phyloP scores from a whole-genome alignment of 2,797 vertebrate genomes.

The Aldrovandia affinis region DNA sequence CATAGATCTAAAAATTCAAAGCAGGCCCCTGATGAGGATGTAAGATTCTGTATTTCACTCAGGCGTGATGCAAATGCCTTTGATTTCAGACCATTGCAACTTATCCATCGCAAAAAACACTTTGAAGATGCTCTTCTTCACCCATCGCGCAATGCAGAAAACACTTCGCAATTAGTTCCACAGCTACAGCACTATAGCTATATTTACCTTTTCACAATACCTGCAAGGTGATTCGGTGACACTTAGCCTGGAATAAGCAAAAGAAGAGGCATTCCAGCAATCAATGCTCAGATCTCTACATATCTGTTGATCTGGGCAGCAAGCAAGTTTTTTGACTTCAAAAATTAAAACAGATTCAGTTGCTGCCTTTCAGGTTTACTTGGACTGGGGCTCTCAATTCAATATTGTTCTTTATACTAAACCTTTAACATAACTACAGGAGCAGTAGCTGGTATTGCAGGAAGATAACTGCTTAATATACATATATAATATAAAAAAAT shows the following conservation, averaged over 20 bases:
- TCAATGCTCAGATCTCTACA: neutral
- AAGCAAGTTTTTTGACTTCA: neutral
- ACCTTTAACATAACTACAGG: neutral
- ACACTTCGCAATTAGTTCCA: neutral
- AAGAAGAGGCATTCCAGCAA: neutral
- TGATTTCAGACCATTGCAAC: constrained; percentile 33
- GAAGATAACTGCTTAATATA: neutral
- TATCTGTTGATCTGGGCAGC: neutral
- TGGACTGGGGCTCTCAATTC: neutral
- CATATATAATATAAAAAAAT: neutral
- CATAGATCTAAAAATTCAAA: constrained; percentile 23
- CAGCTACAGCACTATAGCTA: neutral
- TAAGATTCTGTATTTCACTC: constrained; percentile 34
- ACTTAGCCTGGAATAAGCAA: neutral
- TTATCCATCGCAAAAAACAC: constrained; percentile 26
- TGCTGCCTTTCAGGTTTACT: neutral
- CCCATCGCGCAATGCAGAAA: neutral
- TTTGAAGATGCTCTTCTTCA: constrained; percentile 13
- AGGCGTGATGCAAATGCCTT: constrained; percentile 28
- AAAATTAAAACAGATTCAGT: constrained; percentile 9
- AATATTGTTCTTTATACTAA: neutral
- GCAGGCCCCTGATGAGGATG: constrained; percentile 27
- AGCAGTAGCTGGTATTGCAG: neutral
- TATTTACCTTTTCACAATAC: too few species aligned
- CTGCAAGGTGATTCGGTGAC: neutral